Conservation (phyloP, 2,113 vertebrate genomes). For the Chamaea fasciata region DNA sequence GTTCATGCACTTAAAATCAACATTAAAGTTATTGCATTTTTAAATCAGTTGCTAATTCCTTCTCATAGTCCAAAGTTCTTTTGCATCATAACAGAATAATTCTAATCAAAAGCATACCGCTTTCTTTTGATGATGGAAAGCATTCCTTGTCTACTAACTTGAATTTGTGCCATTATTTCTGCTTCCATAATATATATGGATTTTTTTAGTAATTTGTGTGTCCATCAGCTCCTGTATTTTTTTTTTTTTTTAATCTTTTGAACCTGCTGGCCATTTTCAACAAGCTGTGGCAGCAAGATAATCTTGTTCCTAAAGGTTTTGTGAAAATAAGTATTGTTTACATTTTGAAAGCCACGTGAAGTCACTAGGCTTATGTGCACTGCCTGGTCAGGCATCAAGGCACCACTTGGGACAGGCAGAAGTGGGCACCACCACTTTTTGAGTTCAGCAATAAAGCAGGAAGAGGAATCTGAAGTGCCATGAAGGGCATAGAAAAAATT, state of each 20-base stretch:
- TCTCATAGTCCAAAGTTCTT: background rate
- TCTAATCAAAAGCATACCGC: background rate
- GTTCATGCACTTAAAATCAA: background rate
- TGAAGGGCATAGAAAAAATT: background rate
- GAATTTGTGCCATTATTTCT: background rate
- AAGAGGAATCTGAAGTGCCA: background rate
- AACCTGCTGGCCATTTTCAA: background rate
- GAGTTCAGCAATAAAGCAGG: background rate
- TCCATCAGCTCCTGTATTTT: background rate
- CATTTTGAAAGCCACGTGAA: fast-evolving
- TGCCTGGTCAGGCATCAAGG: background rate
- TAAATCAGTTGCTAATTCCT: background rate
- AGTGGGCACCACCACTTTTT: background rate
- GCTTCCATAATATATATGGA: background rate
- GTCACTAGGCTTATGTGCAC: background rate
- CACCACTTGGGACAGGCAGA: background rate
- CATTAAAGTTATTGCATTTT: background rate
- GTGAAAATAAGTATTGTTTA: background rate
- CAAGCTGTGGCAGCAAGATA: background rate
- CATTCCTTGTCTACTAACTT: background rate
- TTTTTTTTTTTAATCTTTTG: background rate
- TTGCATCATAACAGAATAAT: background rate
- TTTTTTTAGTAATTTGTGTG: background rate
- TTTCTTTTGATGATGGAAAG: background rate
- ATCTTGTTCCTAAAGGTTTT: background rate